phyloP scores from a whole-genome alignment of 2,888 invertebrate species.

The Prionchulus punctatus region DNA sequence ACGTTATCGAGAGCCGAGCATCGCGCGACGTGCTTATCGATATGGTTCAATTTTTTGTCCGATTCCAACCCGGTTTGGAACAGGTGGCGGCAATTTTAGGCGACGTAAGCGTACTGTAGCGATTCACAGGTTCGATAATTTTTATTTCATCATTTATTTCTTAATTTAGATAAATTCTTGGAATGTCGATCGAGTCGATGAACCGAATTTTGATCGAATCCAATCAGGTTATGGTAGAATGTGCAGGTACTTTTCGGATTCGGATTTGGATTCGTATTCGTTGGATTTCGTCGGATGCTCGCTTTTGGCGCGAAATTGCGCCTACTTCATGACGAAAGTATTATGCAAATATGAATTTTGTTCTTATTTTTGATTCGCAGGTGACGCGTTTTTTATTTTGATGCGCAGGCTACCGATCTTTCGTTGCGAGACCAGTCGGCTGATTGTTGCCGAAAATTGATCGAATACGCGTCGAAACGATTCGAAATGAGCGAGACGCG shows the following conservation, averaged over 20 bases:
- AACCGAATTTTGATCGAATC: conserved; percentile 71
- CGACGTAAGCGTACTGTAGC: no score
- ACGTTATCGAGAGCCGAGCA: no score
- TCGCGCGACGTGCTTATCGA: no score
- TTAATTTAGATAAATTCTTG: conserved; percentile 57
- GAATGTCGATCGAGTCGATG: conserved; percentile 73
- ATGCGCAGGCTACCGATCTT: conserved; percentile 54
- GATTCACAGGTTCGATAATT: no score
- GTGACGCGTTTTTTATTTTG: conserved; percentile 8
- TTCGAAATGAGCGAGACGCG: neutral
- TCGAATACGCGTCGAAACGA: neutral
- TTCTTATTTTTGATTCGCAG: no score
- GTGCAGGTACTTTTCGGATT: neutral
- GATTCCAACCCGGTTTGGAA: no score
- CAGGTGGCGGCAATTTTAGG: no score
- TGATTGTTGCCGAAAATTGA: neutral
- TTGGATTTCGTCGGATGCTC: neutral
- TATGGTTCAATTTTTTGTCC: no score
- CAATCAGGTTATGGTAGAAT: neutral
- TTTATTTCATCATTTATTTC: neutral
- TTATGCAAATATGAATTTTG: no score
- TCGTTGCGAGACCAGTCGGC: conserved; percentile 53
- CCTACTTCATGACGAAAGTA: neutral
- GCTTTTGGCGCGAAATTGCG: neutral
- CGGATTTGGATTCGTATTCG: neutral